These are phyloP conservation scores for Gymnobelideus leadbeateri DNA, from an alignment of 2,113 vertebrate species.

Conservation along the genomic window DNA sequence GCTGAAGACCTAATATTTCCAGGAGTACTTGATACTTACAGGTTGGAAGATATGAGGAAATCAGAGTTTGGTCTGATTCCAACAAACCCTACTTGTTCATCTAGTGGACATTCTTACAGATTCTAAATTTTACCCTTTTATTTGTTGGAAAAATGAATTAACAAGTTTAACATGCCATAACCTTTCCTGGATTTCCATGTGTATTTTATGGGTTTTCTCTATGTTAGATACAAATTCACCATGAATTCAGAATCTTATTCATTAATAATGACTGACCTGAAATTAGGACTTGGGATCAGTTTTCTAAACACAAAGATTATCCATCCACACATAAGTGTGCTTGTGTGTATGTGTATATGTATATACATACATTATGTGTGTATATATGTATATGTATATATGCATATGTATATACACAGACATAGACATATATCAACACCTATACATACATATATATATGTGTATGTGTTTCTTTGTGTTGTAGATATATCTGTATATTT, in stretches of 20 bases:
- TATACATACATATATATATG: neutral
- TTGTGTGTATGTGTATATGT: too few relatives aligned
- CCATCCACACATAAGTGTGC: too few relatives aligned
- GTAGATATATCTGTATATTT: rapidly evolving
- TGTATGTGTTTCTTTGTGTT: neutral
- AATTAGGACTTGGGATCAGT: conserved; percentile 68
- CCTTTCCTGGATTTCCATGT: conserved; percentile 63
- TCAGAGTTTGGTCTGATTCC: conserved; percentile 5
- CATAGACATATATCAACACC: too few relatives aligned
- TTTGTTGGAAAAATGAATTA: conserved; percentile 50
- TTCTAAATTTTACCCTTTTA: conserved; percentile 55
- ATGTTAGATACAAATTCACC: conserved; percentile 66
- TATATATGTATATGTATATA: too few relatives aligned
- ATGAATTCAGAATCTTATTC: conserved; percentile 74
- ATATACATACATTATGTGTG: too few relatives aligned
- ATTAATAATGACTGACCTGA: conserved; percentile 77
- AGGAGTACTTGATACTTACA: conserved; percentile 29
- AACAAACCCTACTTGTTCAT: conserved; percentile 23
- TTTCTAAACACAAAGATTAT: conserved; percentile 56
- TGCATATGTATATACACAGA: too few relatives aligned
- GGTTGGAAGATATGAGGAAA: conserved; percentile 34
- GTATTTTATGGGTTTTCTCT: conserved; percentile 55
- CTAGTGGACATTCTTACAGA: conserved; percentile 36
- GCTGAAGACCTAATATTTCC: neutral
- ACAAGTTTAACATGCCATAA: conserved; percentile 57